Base-by-base conservation (phyloP, 2,113 vertebrate genomes). In the Pituophis catenifer region DNA sequence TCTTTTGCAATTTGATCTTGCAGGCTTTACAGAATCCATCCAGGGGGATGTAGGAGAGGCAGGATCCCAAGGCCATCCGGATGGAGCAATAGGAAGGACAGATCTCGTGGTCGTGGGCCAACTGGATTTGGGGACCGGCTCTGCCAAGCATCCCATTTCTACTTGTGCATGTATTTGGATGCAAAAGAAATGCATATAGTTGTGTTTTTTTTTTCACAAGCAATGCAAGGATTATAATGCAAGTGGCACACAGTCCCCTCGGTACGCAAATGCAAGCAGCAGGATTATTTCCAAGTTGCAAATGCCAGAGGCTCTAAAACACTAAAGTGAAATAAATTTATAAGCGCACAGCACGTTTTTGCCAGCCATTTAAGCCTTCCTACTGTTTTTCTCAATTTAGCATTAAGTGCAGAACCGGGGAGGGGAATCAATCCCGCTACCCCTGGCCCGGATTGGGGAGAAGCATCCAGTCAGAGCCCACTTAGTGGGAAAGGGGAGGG, bases 301-400 rank as follows among this genome's bases (percentile, higher is more conserved):
- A n/a, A 19, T 55, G 89, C 33, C 33, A n/a, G 29, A 94, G 93
- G 0, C 52, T 55, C 38, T 7, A 58, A 86, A 92, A 48, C 44
- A 15, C 1, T 15, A 50, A 81, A 90, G 44, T 50, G 89, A 90
- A 57, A 89, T 44, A 94, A 92, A 53, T 91, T 62, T 0, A 0
- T 54, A 91, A 91, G 93, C 48, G 48, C 81, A 92, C 93, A 75
- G 94, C 53, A 2, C 70, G 92, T 50, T 1, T 6, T 6, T 54
- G 90, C 57, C 3, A 81, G 62, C 21, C 10, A 21, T 8, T 55
- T 38, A 96, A 70, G 93, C 87, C 92, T 93, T 91, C 33, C 91
- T 65, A 48, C 88, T 85, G 52, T 0, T 91, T 93, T 53, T 89
- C 93, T 94, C 90, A 92, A 91, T 89, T 85, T 90, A 89, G 94